These are phyloP conservation scores for Stictocephala bisonia DNA, from an alignment of 2,888 invertebrate genomes.

Conservation along the genomic window DNA sequence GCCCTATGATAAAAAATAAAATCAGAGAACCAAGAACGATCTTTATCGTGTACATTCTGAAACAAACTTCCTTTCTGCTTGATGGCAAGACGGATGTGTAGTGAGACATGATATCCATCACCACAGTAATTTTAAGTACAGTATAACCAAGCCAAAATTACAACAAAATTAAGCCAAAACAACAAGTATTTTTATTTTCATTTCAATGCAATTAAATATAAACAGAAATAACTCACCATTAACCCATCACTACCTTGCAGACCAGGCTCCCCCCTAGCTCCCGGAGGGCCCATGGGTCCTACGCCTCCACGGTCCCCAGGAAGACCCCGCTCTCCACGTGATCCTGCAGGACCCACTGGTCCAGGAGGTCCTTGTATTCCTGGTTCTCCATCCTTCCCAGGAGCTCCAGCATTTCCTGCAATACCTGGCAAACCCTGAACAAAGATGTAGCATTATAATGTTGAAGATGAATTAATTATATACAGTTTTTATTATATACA, in stretches of 20 bases:
- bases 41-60: no score
- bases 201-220: no score
- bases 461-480: no score
- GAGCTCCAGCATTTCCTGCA: slow-evolving; percentile 76
- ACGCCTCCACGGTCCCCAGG: slow-evolving; percentile 78
- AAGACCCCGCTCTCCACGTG: slow-evolving; percentile 74
- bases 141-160: no score
- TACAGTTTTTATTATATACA: neutral
- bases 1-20: no score
- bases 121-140: no score
- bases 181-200: no score
- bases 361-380: slow-evolving; percentile 77
- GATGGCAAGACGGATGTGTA: no score
- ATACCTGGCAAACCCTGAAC: slow-evolving; percentile 78
- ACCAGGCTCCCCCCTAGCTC: slow-evolving; percentile 64
- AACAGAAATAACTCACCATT: slow-evolving; percentile 73
- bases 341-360: slow-evolving; percentile 70
- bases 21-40: no score
- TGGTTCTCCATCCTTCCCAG: slow-evolving; percentile 85
- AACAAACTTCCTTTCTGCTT: no score
- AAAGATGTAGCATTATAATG: slow-evolving; percentile 12
- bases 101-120: no score
- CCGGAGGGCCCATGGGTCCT: slow-evolving; percentile 64
- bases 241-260: slow-evolving; percentile 71
- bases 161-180: no score